A percentile compares a stretch with the other conserved stretches of the same genome.
phyloP scores from a whole-genome alignment of 2,113 vertebrate genomes.

The Otolemur garnettii region DNA sequence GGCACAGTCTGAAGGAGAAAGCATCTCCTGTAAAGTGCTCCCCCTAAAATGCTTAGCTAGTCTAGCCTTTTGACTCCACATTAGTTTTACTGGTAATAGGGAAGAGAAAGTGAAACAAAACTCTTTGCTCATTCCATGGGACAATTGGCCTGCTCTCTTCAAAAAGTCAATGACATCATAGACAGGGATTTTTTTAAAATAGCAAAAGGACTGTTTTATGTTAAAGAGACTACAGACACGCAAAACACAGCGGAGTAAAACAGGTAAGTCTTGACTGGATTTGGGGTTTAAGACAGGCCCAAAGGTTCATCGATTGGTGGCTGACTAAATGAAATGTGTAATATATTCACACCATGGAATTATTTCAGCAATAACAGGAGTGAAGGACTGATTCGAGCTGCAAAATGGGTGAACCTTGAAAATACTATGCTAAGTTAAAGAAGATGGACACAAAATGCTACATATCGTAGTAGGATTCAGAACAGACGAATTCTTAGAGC shows the following conservation, averaged over 20 bases:
- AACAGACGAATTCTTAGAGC: conserved; percentile 18
- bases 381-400: neutral
- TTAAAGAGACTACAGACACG: neutral
- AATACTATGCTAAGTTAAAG: neutral
- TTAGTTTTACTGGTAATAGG: neutral
- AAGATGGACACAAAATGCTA: neutral
- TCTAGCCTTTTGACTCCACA: neutral
- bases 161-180: neutral
- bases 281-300: neutral
- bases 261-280: neutral
- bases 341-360: neutral
- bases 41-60: too few relatives aligned
- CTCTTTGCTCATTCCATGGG: neutral
- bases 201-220: neutral
- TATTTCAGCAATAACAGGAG: neutral
- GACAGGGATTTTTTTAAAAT: neutral
- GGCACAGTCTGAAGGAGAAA: neutral
- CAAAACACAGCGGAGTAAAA: neutral
- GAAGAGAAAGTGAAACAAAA: neutral
- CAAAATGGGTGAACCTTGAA: conserved; percentile 25
- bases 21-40: neutral
- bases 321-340: neutral
- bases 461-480: neutral
- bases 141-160: neutral
- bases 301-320: neutral